Conservation (phyloP, 2,113 vertebrate genomes). For the Cinclus mexicanus region DNA sequence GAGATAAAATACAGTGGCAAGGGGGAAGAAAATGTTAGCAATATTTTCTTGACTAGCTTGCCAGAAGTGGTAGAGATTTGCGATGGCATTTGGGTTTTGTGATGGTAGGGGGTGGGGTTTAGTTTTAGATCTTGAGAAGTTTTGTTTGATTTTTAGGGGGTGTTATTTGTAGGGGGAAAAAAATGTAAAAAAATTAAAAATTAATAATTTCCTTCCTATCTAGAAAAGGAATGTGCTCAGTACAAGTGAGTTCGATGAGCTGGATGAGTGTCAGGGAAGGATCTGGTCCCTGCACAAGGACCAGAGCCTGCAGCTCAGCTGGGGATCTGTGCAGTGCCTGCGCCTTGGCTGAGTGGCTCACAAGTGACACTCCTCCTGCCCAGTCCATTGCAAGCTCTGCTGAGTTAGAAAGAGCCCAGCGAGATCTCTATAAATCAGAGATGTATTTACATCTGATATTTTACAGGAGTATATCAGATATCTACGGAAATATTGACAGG, state of each 20-base stretch:
- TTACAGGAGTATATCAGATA: no score
- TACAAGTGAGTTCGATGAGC: neutral
- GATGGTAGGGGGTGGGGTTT: neutral
- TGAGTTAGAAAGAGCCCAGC: neutral
- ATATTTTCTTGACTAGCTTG: neutral
- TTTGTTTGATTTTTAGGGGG: neutral
- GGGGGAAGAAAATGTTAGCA: neutral
- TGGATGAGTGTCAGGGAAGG: neutral
- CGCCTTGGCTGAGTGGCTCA: neutral
- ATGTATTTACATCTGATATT: no score
- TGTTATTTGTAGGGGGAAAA: neutral
- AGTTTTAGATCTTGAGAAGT: neutral
- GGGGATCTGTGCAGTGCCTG: neutral
- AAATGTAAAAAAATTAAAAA: neutral
- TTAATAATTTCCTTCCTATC: neutral
- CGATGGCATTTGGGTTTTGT: neutral
- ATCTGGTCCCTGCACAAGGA: neutral
- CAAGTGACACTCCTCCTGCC: neutral
- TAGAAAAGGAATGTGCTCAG: neutral
- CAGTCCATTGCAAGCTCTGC: neutral
- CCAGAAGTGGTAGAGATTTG: neutral
- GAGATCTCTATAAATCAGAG: neutral
- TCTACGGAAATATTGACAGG: neutral
- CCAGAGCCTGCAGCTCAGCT: neutral
- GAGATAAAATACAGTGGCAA: neutral